These are phyloP conservation scores for Melanitta fusca DNA, from an alignment of 2,797 vertebrate species.

Conservation along the genomic window DNA sequence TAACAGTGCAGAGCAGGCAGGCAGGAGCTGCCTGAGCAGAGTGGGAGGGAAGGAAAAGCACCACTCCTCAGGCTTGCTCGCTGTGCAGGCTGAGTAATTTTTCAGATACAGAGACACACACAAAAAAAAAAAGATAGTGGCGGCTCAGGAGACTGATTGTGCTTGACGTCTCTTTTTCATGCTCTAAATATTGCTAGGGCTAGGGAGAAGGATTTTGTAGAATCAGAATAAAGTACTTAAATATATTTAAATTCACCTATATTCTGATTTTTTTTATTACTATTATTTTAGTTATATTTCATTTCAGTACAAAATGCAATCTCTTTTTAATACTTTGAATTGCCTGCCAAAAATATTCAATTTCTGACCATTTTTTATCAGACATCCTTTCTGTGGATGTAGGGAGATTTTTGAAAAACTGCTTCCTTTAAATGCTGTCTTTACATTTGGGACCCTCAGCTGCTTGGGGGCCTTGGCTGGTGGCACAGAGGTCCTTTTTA, in stretches of 20 bases:
- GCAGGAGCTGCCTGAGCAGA: background rate
- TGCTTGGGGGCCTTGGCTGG: background rate
- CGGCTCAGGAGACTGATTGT: background rate
- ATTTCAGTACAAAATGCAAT: background rate
- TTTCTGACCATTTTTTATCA: background rate
- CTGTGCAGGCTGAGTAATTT: background rate
- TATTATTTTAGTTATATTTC: background rate
- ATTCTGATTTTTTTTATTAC: background rate
- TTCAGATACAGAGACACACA: background rate
- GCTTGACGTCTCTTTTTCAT: background rate
- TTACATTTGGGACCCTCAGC: background rate
- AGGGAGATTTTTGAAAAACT: background rate
- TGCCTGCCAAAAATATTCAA: background rate
- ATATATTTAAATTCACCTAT: background rate
- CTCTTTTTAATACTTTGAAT: background rate
- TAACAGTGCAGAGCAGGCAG: background rate
- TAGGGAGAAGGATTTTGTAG: background rate
- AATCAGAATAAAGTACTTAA: background rate
- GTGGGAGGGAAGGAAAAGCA: background rate
- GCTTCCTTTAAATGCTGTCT: background rate
- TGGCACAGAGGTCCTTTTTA: background rate
- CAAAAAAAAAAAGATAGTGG: background rate
- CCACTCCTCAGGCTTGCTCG: background rate
- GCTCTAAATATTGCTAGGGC: background rate
- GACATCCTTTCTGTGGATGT: accelerated